A percentile compares a stretch with the other conserved stretches of the same genome.
Evolutionary conservation across 2,888 invertebrate species (phyloP).

Genomic region (Lypha dubia): DNA sequence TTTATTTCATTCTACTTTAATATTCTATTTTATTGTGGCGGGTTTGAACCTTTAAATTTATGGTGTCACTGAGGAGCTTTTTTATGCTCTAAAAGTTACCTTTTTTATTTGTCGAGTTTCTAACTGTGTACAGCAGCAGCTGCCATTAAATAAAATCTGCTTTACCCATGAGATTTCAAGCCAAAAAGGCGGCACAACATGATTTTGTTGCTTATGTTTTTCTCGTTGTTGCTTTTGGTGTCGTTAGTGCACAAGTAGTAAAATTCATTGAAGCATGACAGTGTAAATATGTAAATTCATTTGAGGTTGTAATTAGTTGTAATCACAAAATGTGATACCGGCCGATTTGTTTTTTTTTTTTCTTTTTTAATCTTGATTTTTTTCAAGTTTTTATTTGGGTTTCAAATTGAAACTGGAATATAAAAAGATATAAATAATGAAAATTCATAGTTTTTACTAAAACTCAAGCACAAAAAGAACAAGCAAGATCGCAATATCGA

Average conservation of each 20-base stretch:
- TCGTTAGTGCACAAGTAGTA: slow-evolving; percentile 37
- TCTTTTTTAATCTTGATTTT: neutral
- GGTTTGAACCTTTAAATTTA: slow-evolving; percentile 45
- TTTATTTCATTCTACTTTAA: slow-evolving; percentile 7
- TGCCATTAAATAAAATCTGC: slow-evolving; percentile 40
- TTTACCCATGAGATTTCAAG: slow-evolving; percentile 49
- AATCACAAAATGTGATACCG: slow-evolving; percentile 45
- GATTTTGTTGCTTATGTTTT: slow-evolving; percentile 13
- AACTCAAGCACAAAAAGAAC: too few relatives aligned
- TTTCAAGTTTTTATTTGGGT: neutral
- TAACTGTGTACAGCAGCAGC: neutral
- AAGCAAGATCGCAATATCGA: too few relatives aligned
- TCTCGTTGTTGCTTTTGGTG: slow-evolving; percentile 22
- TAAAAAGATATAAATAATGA: too few relatives aligned
- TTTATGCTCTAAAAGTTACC: slow-evolving; percentile 13
- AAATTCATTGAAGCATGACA: slow-evolving; percentile 44
- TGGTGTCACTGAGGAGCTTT: slow-evolving; percentile 55
- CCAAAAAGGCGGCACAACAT: slow-evolving; percentile 55
- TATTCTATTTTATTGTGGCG: slow-evolving; percentile 17
- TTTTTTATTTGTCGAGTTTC: slow-evolving; percentile 11
- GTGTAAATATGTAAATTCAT: slow-evolving; percentile 61
- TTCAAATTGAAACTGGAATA: neutral
- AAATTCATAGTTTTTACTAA: too few relatives aligned
- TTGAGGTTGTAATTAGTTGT: slow-evolving; percentile 52
- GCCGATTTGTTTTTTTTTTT: slow-evolving; percentile 1